phyloP scores from a whole-genome alignment of 2,797 vertebrate species.

The Clarias pachynema region DNA sequence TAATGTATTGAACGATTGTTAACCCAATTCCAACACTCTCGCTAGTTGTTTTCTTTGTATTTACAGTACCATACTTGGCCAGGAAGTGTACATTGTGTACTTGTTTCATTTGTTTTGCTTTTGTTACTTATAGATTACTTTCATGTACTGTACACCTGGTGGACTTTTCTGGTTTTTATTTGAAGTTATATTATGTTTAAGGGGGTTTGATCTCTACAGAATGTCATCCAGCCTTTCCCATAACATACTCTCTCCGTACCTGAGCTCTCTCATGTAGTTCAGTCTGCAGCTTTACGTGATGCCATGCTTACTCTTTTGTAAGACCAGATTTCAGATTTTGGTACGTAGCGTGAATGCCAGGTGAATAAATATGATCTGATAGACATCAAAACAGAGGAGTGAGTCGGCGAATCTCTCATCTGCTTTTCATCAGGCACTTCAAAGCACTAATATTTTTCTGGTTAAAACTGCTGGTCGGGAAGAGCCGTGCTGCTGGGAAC shows the following conservation, averaged over 20 bases:
- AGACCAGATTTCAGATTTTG: conserved; percentile 56
- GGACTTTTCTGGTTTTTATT: background rate
- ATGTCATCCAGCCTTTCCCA: background rate
- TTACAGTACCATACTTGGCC: too few relatives aligned
- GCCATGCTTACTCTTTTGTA: background rate
- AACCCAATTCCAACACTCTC: too few relatives aligned
- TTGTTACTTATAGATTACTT: background rate
- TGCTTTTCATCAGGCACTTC: conserved; percentile 59
- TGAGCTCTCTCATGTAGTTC: conserved; percentile 19
- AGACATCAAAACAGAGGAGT: conserved; percentile 56
- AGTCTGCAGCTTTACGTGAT: conserved; percentile 42
- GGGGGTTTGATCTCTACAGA: background rate
- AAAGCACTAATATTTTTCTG: conserved; percentile 56
- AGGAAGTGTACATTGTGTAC: too few relatives aligned
- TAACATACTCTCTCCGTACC: conserved; percentile 29
- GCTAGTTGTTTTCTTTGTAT: too few relatives aligned
- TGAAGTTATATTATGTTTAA: background rate
- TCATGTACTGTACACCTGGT: background rate
- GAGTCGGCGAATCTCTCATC: conserved; percentile 55
- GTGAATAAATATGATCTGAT: conserved; percentile 57
- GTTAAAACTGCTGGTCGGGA: conserved; percentile 36
- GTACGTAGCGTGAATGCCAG: conserved; percentile 48
- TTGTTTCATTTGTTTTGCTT: too few relatives aligned
- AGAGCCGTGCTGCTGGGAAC: conserved; percentile 28
- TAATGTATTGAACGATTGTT: too few relatives aligned